Conservation (phyloP, 2,888 invertebrate species). For the Drosophila koepferae region DNA sequence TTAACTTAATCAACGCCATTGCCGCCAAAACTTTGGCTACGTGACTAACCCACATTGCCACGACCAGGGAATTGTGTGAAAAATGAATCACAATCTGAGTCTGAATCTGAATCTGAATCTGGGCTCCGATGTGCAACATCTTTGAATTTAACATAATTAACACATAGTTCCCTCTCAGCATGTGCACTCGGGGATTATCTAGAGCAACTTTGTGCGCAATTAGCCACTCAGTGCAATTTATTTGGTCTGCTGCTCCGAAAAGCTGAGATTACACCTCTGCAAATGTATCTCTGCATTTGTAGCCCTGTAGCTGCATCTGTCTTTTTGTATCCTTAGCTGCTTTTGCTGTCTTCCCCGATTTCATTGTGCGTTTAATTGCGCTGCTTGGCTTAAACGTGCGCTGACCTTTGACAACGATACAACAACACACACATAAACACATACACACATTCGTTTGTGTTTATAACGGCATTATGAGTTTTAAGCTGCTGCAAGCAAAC, state of each 20-base stretch:
- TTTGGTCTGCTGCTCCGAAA: constrained; percentile 22
- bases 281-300: constrained; percentile 19
- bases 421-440: constrained; percentile 18
- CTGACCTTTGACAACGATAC: constrained; percentile 74
- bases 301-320: constrained; percentile 12
- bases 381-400: constrained; percentile 79
- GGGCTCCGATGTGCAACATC: constrained; percentile 51
- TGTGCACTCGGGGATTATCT: constrained; percentile 18
- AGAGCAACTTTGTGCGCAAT: constrained; percentile 39
- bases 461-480: constrained; percentile 79
- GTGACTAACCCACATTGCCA: constrained; percentile 72
- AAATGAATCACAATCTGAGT: constrained; percentile 31
- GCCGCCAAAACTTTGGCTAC: constrained; percentile 58
- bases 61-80: constrained; percentile 52
- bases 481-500: constrained; percentile 67
- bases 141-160: constrained; percentile 65
- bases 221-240: constrained; percentile 36
- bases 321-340: constrained; percentile 26
- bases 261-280: constrained; percentile 5
- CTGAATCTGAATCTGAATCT: constrained; percentile 28
- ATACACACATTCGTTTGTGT: constrained; percentile 48
- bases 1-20: constrained; percentile 70
- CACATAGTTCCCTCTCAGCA: constrained; percentile 45
- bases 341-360: constrained; percentile 37
- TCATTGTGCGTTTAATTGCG: constrained; percentile 77